These are phyloP conservation scores for Lasiommata megera DNA, from an alignment of 2,888 invertebrate genomes.

Conservation along the genomic window DNA sequence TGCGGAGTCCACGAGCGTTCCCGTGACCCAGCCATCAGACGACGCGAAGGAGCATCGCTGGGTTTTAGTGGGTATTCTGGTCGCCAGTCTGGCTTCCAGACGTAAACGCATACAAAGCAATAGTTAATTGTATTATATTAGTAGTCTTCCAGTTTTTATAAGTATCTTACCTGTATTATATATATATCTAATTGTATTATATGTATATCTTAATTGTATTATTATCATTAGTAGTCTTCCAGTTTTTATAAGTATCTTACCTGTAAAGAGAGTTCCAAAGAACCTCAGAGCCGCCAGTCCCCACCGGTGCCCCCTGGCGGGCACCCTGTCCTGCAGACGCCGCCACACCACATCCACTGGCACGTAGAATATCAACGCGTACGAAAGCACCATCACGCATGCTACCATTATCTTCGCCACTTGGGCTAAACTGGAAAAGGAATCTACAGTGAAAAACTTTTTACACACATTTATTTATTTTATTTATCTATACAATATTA, in stretches of 20 bases:
- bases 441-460: not conserved
- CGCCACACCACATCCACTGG: constrained; percentile 96
- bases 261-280: constrained; percentile 57
- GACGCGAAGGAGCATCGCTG: too few species aligned
- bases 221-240: too few species aligned
- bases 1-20: too few species aligned
- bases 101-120: too few species aligned
- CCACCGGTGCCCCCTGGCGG: constrained; percentile 67
- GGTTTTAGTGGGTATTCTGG: too few species aligned
- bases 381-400: constrained; percentile 94
- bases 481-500: not conserved
- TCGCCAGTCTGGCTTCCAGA: too few species aligned
- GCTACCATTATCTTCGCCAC: constrained; percentile 92
- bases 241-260: constrained; percentile 36
- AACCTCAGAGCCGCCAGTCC: constrained; percentile 61
- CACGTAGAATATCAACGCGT: constrained; percentile 96
- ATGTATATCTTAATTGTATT: too few species aligned
- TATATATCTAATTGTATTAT: too few species aligned
- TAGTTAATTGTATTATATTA: too few species aligned
- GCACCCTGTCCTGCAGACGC: constrained; percentile 76
- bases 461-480: too few species aligned
- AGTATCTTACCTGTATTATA: constrained; percentile 51
- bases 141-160: too few species aligned
- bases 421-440: constrained; percentile 84
- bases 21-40: too few species aligned